Evolutionary conservation across 1,140 invertebrate species (phyloP), one percentile per base, ranked within the genome.

Genomic region (Brachystomella parvula): DNA sequence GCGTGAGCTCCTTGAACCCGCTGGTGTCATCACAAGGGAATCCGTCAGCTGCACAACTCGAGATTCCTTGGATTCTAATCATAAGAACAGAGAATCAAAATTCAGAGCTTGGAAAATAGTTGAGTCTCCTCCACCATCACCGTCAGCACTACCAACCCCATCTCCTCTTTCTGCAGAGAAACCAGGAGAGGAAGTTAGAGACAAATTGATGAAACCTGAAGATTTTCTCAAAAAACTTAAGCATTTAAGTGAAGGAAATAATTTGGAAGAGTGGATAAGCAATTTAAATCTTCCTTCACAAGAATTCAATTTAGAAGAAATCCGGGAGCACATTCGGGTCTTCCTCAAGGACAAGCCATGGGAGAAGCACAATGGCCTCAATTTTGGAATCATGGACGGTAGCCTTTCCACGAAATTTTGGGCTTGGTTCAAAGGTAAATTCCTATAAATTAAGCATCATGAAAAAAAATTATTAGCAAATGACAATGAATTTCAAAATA

Each of bases 241-340:
- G 26, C 19, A 33, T 12, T 24, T 61, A 3, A 44, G 15, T 29
- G 35, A 61, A 39, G 60, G 35, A 3, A 12, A 61, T 17, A 61
- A 61, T 39, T 44, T 61, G 26, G 60, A 61, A 29, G 26, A 61
- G 39, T 61, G 60, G 60, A 30, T 61, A 12, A 33, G 3, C 6
- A 59, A 21, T 31, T 61, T 44, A 44, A 61, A 39, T 61, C 24
- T 39, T 24, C 32, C 60, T n/a, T n/a, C n/a, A 39, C 21, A 61
- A n/a, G 60, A 35, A 44, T 9, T 39, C 19, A 29, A 61, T 61
- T 9, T 61, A 17, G 6, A 6, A 17, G 9, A 61, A 39, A 15
- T 44, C 15, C 9, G 60, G 26, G 35, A 33, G 26, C 6, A 39
- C 2, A 61, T 61, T 21, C 24, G 31, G 6, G 33, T 12, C 12